phyloP scores from a whole-genome alignment of 2,888 invertebrate species.

The Brenthis ino region DNA sequence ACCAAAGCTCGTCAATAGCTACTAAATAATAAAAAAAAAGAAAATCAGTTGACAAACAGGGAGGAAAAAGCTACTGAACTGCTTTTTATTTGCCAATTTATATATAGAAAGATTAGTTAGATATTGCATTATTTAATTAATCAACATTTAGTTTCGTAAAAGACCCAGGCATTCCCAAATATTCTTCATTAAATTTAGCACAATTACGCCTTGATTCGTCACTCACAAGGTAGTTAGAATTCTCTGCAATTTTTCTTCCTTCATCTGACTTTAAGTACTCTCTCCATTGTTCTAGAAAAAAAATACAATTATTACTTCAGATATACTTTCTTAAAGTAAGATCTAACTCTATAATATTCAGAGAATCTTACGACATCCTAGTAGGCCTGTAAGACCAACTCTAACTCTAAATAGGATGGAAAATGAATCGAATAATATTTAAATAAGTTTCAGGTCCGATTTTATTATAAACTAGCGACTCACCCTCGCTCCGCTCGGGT shows the following conservation, averaged over 20 bases:
- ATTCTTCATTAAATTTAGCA: constrained; percentile 39
- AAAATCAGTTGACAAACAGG: too few relatives aligned
- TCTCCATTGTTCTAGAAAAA: constrained; percentile 19
- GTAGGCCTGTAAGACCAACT: too few relatives aligned
- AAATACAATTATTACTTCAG: not conserved
- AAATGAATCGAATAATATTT: too few relatives aligned
- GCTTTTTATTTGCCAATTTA: too few relatives aligned
- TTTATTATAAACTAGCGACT: too few relatives aligned
- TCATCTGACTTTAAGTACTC: constrained; percentile 12
- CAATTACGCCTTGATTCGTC: constrained; percentile 43
- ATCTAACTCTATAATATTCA: not conserved
- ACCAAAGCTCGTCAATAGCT: too few relatives aligned
- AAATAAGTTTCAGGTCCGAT: too few relatives aligned
- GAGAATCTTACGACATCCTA: too few relatives aligned
- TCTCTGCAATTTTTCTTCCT: constrained; percentile 39
- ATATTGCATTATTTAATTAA: constrained; percentile 11
- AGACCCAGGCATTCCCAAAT: constrained; percentile 53
- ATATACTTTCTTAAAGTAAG: not conserved
- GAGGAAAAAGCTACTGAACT: too few relatives aligned
- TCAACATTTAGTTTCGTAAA: constrained; percentile 31
- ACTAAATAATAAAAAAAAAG: too few relatives aligned
- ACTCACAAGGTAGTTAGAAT: constrained; percentile 52
- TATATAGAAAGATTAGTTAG: not conserved
- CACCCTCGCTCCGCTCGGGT: too few relatives aligned
- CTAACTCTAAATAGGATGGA: too few relatives aligned